These are phyloP conservation scores for Papilio glaucus DNA, from an alignment of 1,140 invertebrate genomes.

Conservation along the genomic window DNA sequence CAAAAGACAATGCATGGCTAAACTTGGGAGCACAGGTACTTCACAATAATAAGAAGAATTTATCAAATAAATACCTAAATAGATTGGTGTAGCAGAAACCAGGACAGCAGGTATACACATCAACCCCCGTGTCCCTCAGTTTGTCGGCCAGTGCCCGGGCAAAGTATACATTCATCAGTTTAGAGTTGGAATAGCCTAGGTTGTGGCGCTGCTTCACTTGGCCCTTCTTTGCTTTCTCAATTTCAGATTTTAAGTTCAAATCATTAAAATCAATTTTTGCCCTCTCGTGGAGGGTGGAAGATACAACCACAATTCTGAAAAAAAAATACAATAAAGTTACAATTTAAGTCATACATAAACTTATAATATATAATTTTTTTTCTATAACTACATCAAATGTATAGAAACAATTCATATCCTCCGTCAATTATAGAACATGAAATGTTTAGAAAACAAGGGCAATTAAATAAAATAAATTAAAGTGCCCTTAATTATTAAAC, in stretches of 20 bases:
- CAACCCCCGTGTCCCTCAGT: conserved; percentile 85
- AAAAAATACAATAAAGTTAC: conserved; percentile 1
- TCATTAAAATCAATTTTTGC: conserved; percentile 89
- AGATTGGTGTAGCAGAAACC: conserved; percentile 92
- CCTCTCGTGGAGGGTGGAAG: conserved; percentile 81
- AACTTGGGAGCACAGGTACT: no score
- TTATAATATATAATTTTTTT: no score
- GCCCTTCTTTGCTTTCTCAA: conserved; percentile 69
- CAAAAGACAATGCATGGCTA: not conserved
- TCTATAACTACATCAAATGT: no score
- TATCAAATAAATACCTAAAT: conserved; percentile 64
- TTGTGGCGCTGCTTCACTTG: conserved; percentile 79
- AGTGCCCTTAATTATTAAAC: no score
- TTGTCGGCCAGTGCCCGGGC: conserved; percentile 85
- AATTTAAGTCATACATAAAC: not conserved
- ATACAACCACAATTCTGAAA: conserved; percentile 83
- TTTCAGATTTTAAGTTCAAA: conserved; percentile 80
- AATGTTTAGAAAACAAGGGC: no score
- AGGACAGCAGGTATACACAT: conserved; percentile 91
- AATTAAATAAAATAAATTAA: no score
- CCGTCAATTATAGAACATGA: no score
- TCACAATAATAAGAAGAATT: not conserved
- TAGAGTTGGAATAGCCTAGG: conserved; percentile 91
- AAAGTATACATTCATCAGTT: conserved; percentile 91
- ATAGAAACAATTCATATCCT: no score